Evolutionary conservation across 2,113 vertebrate species (phyloP).

Genomic region (Opisthocomus hoazin): DNA sequence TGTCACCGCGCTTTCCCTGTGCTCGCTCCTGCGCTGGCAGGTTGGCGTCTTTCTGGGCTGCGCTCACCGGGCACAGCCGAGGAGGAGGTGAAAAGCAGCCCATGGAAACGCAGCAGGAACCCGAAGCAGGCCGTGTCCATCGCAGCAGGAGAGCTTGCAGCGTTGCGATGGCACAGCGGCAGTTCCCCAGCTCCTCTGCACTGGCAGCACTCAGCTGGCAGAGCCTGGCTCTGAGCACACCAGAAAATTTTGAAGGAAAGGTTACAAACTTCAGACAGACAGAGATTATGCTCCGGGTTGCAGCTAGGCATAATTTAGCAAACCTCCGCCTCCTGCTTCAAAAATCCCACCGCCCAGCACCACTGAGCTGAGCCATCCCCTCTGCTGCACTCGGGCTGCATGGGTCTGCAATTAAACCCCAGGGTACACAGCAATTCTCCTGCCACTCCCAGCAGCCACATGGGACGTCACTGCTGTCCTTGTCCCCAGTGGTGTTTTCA

Average conservation of each 20-base stretch:
- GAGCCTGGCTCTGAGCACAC: neutral
- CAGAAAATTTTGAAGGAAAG: neutral
- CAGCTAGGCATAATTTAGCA: neutral
- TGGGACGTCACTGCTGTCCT: neutral
- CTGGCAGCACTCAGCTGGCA: neutral
- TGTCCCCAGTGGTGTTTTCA: neutral
- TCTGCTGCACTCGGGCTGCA: fast-evolving
- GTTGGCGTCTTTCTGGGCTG: neutral
- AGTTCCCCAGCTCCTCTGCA: neutral
- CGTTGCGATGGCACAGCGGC: neutral
- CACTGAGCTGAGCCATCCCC: neutral
- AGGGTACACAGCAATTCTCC: neutral
- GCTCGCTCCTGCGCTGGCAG: neutral
- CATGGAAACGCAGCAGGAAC: neutral
- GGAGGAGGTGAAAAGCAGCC: neutral
- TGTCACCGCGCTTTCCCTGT: neutral
- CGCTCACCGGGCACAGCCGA: neutral
- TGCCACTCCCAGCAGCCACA: neutral
- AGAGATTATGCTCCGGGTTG: neutral
- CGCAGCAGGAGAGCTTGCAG: neutral
- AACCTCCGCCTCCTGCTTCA: neutral
- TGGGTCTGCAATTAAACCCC: neutral
- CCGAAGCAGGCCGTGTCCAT: fast-evolving
- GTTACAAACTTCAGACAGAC: neutral
- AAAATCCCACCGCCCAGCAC: neutral